phyloP scores from a whole-genome alignment of 2,888 invertebrate genomes.

The Harpagoxenus sublaevis region DNA sequence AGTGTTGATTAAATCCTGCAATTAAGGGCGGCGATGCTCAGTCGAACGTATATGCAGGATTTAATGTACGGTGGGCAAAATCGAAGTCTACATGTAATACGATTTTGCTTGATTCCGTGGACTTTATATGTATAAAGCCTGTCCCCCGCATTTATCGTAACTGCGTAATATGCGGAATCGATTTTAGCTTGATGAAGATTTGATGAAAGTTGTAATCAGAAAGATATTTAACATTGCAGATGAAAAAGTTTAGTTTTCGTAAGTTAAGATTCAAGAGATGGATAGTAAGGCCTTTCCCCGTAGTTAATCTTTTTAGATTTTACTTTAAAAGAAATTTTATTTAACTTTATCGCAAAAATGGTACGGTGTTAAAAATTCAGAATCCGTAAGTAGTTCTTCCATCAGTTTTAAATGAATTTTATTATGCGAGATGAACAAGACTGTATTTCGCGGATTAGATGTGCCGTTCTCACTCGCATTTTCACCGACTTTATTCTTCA shows the following conservation, averaged over 20 bases:
- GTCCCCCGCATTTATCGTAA: slow-evolving; percentile 15
- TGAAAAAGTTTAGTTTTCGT: slow-evolving; percentile 16
- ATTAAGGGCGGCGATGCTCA: slow-evolving; percentile 21
- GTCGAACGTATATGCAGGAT: slow-evolving; percentile 14
- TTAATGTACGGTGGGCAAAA: neutral
- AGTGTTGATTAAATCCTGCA: slow-evolving; percentile 52
- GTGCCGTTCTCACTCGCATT: neutral
- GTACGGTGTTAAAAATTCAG: slow-evolving; percentile 25
- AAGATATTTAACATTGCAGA: slow-evolving; percentile 19
- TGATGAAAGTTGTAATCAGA: slow-evolving; percentile 35
- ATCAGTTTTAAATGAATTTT: slow-evolving; percentile 9
- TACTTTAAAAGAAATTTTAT: slow-evolving; percentile 35
- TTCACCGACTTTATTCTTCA: slow-evolving; percentile 47
- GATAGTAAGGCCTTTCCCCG: neutral
- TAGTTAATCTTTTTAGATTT: slow-evolving; percentile 22
- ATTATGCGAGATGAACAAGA: neutral
- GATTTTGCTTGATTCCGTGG: slow-evolving; percentile 5
- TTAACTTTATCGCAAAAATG: slow-evolving; percentile 13
- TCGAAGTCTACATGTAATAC: slow-evolving; percentile 8
- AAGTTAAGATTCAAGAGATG: slow-evolving; percentile 11
- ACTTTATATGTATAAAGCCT: neutral
- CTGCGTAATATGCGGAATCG: slow-evolving; percentile 16
- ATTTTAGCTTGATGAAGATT: slow-evolving; percentile 34
- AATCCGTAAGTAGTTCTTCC: neutral
- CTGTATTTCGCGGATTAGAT: neutral